These are phyloP conservation scores for Halichoerus grypus DNA, from an alignment of 2,113 vertebrate genomes.

Conservation along the genomic window DNA sequence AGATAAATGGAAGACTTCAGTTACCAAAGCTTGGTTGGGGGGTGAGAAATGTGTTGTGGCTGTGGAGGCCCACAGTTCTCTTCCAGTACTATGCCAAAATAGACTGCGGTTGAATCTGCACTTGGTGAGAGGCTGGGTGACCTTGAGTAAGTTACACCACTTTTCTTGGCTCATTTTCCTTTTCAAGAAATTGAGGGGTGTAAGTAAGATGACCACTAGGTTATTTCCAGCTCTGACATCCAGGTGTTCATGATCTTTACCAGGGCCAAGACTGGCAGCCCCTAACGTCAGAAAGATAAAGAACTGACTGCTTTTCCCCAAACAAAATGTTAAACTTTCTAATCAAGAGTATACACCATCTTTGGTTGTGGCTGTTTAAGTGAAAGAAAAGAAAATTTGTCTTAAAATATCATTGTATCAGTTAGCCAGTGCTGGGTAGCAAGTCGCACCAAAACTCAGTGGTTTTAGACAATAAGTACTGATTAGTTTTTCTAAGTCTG, in stretches of 20 bases:
- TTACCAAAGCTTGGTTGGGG: slow-evolving; percentile 51
- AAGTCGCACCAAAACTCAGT: slow-evolving; percentile 22
- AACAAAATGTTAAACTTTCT: slow-evolving; percentile 25
- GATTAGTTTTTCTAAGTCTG: neutral
- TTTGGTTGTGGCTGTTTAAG: neutral
- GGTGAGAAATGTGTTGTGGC: neutral
- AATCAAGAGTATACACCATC: neutral
- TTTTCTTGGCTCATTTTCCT: slow-evolving; percentile 48
- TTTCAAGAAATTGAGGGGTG: neutral
- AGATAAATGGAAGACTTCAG: slow-evolving; percentile 61
- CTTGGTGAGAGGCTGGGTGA: neutral
- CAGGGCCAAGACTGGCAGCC: neutral
- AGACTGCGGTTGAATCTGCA: neutral
- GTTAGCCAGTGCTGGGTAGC: slow-evolving; percentile 6
- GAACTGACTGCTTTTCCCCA: neutral
- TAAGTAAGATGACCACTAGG: neutral
- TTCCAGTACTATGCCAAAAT: neutral
- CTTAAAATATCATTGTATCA: slow-evolving; percentile 61
- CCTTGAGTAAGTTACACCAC: neutral
- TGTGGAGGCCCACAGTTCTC: neutral
- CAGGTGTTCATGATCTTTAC: neutral
- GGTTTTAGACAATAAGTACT: neutral
- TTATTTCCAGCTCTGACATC: slow-evolving; percentile 20
- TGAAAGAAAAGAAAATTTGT: slow-evolving; percentile 37
- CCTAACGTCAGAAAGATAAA: slow-evolving; percentile 33